These are phyloP conservation scores for Scaptomyza reducta DNA, from an alignment of 2,888 invertebrate species.

Conservation along the genomic window DNA sequence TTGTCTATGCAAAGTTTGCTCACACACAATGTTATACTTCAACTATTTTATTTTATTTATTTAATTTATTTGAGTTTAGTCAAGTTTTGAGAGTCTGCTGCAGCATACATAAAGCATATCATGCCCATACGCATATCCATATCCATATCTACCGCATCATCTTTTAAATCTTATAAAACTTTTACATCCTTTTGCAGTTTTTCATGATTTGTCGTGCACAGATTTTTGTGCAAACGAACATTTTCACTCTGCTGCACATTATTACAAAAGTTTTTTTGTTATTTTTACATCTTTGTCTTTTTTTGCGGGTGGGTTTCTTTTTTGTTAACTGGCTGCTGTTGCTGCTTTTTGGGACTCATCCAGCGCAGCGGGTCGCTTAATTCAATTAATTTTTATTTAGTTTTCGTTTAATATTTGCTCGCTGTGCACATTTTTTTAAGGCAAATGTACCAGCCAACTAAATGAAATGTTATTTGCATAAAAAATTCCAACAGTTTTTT, in stretches of 20 bases:
- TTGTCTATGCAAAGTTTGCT: conserved; percentile 12
- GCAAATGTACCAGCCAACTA: conserved; percentile 71
- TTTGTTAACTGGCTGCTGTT: conserved; percentile 14
- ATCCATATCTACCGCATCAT: conserved; percentile 33
- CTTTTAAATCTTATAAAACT: conserved; percentile 65
- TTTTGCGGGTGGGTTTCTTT: conserved; percentile 18
- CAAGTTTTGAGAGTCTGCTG: not conserved
- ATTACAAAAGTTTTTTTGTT: conserved; percentile 50
- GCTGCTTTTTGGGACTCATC: conserved; percentile 27
- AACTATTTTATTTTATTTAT: conserved; percentile 23
- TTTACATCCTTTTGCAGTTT: conserved; percentile 53
- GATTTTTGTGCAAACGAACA: conserved; percentile 64
- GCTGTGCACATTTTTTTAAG: conserved; percentile 68
- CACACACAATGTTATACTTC: conserved; percentile 1
- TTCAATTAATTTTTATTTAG: conserved; percentile 78
- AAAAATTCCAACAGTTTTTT: conserved; percentile 55
- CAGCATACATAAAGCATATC: conserved; percentile 2
- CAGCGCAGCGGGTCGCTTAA: conserved; percentile 62
- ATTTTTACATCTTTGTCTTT: conserved; percentile 14
- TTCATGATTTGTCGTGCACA: conserved; percentile 46
- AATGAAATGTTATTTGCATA: conserved; percentile 78
- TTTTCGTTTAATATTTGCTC: conserved; percentile 74
- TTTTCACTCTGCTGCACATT: conserved; percentile 61
- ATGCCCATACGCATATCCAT: not conserved
- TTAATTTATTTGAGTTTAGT: conserved; percentile 19